phyloP scores from a whole-genome alignment of 1,140 invertebrate genomes.

The Dinoponera quadriceps region DNA sequence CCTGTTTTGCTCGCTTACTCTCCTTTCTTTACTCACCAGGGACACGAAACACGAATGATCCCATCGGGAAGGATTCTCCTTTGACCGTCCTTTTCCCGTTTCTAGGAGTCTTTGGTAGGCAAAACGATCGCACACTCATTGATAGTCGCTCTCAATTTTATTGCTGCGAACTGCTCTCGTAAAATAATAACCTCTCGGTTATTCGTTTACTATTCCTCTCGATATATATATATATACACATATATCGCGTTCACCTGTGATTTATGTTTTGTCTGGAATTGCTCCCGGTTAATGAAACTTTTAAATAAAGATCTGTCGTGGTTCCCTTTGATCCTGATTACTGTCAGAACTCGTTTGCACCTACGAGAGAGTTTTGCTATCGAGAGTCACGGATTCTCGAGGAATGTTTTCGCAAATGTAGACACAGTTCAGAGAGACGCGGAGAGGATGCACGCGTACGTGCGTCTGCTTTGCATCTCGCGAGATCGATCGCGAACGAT shows the following conservation, averaged over 20 bases:
- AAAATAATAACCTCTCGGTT: neutral
- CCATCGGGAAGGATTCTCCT: neutral
- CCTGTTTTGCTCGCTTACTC: conserved; percentile 69
- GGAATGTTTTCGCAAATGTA: conserved; percentile 17
- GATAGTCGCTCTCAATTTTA: neutral
- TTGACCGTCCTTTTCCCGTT: neutral
- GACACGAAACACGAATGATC: conserved; percentile 5
- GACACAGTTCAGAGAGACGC: neutral
- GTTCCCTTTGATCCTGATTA: neutral
- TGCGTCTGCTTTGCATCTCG: conserved; percentile 49
- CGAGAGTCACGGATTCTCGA: conserved; percentile 11
- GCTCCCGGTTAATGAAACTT: neutral
- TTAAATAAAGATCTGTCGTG: neutral
- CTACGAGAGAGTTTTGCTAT: neutral
- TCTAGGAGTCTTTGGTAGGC: neutral
- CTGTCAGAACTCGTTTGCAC: neutral
- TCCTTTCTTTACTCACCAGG: conserved; percentile 58
- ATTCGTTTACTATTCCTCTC: neutral
- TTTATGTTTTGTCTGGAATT: neutral
- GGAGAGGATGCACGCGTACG: conserved; percentile 58
- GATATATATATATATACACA: too few relatives aligned
- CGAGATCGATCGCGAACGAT: conserved; percentile 42
- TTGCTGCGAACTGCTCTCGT: neutral
- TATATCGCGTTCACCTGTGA: neutral
- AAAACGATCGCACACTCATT: too few relatives aligned